These are phyloP conservation scores for Spatulosminthurus flaviceps DNA, from an alignment of 2,888 invertebrate species.

Conservation along the genomic window DNA sequence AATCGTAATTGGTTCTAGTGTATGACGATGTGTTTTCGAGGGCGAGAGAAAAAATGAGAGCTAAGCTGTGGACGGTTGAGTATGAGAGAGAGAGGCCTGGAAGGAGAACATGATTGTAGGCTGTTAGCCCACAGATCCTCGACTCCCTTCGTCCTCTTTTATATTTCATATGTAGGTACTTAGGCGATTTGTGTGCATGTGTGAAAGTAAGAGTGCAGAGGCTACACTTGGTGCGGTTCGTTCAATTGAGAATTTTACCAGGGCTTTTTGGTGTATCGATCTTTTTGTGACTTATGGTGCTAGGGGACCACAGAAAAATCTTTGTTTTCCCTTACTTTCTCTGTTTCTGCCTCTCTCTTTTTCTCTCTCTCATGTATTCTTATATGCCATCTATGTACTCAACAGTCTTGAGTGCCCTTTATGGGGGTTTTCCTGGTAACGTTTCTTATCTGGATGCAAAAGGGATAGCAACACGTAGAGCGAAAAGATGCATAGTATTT, in stretches of 20 bases:
- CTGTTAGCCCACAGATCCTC: background rate
- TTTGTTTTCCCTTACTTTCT: conserved; percentile 40
- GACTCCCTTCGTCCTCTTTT: background rate
- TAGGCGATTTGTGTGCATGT: background rate
- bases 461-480: conserved; percentile 28
- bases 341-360: background rate
- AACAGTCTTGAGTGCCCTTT: conserved; percentile 36
- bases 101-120: conserved; percentile 18
- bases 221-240: conserved; percentile 21
- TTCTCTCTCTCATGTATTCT: conserved; percentile 5
- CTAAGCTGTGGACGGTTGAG: conserved; percentile 1
- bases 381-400: conserved; percentile 20
- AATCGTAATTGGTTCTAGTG: background rate
- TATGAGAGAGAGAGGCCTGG: conserved; percentile 20
- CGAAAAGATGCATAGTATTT: background rate
- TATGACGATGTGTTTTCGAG: background rate
- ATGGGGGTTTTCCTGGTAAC: conserved; percentile 35
- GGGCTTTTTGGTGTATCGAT: conserved; percentile 48
- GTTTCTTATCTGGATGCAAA: conserved; percentile 41
- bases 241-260: conserved; percentile 45
- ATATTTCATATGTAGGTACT: background rate
- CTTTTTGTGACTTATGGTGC: conserved; percentile 44
- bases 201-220: background rate
- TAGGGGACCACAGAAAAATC: conserved; percentile 36
- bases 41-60: background rate